phyloP scores from a whole-genome alignment of 1,140 invertebrate genomes.

The Drosophila nikananu region DNA sequence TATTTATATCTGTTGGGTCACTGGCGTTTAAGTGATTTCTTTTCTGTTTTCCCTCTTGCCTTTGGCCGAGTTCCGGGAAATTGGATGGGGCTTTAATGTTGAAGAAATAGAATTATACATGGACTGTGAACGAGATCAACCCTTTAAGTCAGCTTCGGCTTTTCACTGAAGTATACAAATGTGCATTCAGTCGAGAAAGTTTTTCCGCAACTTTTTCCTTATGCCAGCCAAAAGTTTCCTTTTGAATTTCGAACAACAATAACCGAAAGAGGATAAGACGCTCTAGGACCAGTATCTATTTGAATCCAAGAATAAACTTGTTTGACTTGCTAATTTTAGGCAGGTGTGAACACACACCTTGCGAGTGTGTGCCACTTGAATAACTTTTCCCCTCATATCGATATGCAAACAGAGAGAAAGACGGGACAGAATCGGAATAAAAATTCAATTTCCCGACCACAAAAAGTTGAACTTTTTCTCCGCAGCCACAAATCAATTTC shows the following conservation, averaged over 20 bases:
- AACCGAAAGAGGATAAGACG: constrained; percentile 2
- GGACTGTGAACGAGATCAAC: background rate
- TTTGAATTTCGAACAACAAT: constrained; percentile 28
- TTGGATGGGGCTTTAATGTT: constrained; percentile 25
- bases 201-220: constrained; percentile 28
- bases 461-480: constrained; percentile 45
- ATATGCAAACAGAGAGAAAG: constrained; percentile 20
- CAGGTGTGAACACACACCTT: constrained; percentile 40
- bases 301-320: constrained; percentile 1
- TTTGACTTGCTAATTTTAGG: constrained; percentile 49
- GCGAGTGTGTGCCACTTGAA: constrained; percentile 5
- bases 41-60: background rate
- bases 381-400: constrained; percentile 34
- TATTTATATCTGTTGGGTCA: constrained; percentile 32
- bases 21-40: constrained; percentile 58
- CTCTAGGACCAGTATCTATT: constrained; percentile 14
- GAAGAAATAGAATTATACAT: constrained; percentile 16
- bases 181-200: constrained; percentile 42
- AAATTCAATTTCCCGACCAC: constrained; percentile 61
- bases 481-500: constrained; percentile 74
- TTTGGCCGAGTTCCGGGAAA: constrained; percentile 10
- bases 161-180: constrained; percentile 18
- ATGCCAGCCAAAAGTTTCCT: constrained; percentile 25
- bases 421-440: constrained; percentile 20
- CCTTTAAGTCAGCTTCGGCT: constrained; percentile 7